A percentile compares a stretch with the other conserved stretches of the same genome.
Evolutionary conservation across 2,113 vertebrate genomes (phyloP).

Genomic region (Herpailurus yagouaroundi): DNA sequence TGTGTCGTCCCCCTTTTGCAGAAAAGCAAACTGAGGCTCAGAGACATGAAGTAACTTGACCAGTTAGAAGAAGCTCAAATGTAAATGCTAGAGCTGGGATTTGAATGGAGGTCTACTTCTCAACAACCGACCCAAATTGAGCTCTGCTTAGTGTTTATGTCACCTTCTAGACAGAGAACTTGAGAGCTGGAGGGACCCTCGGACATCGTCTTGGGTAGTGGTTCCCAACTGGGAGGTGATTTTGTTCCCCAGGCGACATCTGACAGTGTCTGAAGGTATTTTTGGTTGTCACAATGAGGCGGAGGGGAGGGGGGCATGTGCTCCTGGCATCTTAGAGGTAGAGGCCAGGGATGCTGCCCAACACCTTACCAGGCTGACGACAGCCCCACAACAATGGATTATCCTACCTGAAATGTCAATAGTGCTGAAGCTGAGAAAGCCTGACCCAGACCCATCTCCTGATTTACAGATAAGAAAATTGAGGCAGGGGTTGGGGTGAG

Average conservation of each 20-base stretch:
- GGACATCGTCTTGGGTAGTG: not conserved
- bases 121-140: not conserved
- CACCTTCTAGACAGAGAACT: not conserved
- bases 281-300: not conserved
- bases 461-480: not conserved
- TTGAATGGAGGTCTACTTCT: not conserved
- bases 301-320: accelerated
- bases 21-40: conserved; percentile 47
- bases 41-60: not conserved
- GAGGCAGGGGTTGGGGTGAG: no score
- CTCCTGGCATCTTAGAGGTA: not conserved
- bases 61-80: not conserved
- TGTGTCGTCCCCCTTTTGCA: not conserved
- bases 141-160: not conserved
- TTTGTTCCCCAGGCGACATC: not conserved
- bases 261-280: not conserved
- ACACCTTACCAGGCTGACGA: not conserved
- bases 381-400: no score
- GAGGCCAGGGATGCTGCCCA: not conserved
- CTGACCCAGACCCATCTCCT: not conserved
- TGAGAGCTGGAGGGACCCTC: not conserved
- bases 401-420: not conserved
- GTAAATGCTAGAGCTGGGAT: not conserved
- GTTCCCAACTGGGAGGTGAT: not conserved
- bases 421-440: not conserved